Evolutionary conservation across 2,888 invertebrate species (phyloP), one percentile per base, ranked within the genome.

Genomic region (Strigamia crassipes): DNA sequence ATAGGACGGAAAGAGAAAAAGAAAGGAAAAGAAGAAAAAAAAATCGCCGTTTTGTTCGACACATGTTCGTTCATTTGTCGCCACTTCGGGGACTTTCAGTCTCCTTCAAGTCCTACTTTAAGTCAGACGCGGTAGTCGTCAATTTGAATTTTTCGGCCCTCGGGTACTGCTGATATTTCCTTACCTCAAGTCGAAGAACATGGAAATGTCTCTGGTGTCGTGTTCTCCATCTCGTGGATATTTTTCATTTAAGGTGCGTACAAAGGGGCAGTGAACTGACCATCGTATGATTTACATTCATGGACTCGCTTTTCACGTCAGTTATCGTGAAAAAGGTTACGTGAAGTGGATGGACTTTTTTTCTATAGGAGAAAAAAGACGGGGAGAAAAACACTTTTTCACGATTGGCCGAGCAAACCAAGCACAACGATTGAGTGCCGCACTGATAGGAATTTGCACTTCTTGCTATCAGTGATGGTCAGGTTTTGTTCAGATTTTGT

Each of bases 21-120:
- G n/a, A 18, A 73, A 73, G 27, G 73, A n/a, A 73, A 31, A 27
- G 27, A n/a, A n/a, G n/a, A n/a, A n/a, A 27, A 73, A 73, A 73
- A 73, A 31, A 73, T 73, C 13, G 73, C 23, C 73, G 27, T 73
- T 73, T 31, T 31, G 73, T 73, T 73, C 73, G 73, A 73, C 73
- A 73, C 73, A 73, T 73, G 73, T 73, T 73, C 73, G 27, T 73
- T 73, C 73, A 73, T 73, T 73, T 73, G 73, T 73, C 73, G 73
- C 73, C 73, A 73, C 73, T 73, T 73, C 23, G n/a, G 73, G 73
- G 73, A 73, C 73, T 73, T 18, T 31, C 73, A 73, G 27, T 73
- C 27, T 27, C 31, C 23, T 73, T 27, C 27, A 27, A 73, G 27
- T 73, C 73, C 73, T 27, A 73, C 73, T 73, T 31, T 8, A 31